Base-by-base conservation (phyloP, 2,888 invertebrate genomes). In the Argyresthia goedartella region DNA sequence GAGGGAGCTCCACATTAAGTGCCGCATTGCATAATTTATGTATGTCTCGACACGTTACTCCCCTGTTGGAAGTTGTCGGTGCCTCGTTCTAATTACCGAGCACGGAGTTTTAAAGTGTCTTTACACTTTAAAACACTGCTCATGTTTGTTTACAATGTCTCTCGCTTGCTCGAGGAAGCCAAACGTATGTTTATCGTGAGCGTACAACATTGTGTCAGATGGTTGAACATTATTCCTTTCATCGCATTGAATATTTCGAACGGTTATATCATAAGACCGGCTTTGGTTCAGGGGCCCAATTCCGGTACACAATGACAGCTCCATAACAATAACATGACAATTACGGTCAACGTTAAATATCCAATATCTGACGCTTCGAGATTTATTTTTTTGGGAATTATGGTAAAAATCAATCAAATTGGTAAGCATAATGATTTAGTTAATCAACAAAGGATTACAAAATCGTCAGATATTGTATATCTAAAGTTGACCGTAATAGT, bases 11-110 rank as follows among this genome's bases (percentile, higher is more conserved):
- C 13, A 44, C 44, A 69, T 69, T 75, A 77, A 79, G 75, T 76
- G 75, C 70, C 67, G 73, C 67, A 69, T 71, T 80, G 77, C 76
- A 84, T 82, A 81, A 81, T 79, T 77, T 78, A 82, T 80, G 78
- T 82, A 82, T 84, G 81, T 80, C 63, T 63, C 68, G 73, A 71
- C 84, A 81, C 82, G 84, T 75, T 69, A 73, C 69, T 66, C 71
- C 68, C 76, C 69, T 64, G 73, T 71, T 66, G 69, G 64, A 66
- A 69, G 67, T 69, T 66, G 73, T 67, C 66, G 61, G 66, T 64
- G 62, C 61, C 62, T 60, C 62, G 65, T 64, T 65, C 65, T 67
- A 69, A 69, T 70, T 69, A 71, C 67, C 59, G 59, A 60, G 61
- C 57, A 59, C 59, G 43, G 33, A 25, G 47, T 50, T 41, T 50